Conservation (phyloP, 1,140 invertebrate species). For the Anoplolepis gracilipes region DNA sequence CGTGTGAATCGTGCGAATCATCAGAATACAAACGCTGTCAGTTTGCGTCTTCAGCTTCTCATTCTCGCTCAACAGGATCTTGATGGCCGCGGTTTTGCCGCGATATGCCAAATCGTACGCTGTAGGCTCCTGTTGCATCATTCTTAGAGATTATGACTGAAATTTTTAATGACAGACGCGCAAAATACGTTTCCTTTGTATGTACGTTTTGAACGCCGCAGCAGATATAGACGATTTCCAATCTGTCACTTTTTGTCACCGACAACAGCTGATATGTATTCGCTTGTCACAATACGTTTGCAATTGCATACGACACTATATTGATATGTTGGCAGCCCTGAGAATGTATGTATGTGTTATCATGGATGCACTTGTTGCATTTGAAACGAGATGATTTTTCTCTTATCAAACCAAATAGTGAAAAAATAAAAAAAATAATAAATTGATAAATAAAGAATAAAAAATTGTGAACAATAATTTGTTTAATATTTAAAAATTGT, state of each 20-base stretch:
- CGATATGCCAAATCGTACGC: slow-evolving; percentile 81
- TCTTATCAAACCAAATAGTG: too few relatives aligned
- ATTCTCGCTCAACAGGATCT: slow-evolving; percentile 74
- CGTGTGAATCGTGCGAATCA: too few relatives aligned
- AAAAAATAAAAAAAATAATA: too few relatives aligned
- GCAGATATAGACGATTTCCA: neutral
- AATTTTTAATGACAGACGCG: neutral
- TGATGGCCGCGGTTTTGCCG: slow-evolving; percentile 77
- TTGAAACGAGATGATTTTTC: too few relatives aligned
- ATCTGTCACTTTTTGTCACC: neutral
- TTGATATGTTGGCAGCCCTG: too few relatives aligned
- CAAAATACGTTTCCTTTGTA: neutral
- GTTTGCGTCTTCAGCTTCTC: slow-evolving; percentile 74
- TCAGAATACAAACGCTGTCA: slow-evolving; percentile 79
- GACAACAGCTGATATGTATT: neutral
- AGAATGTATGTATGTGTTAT: too few relatives aligned
- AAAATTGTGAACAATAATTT: too few relatives aligned
- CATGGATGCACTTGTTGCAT: too few relatives aligned
- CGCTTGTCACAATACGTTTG: neutral
- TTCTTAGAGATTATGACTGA: neutral
- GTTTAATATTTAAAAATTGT: too few relatives aligned
- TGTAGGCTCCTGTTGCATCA: slow-evolving; percentile 21
- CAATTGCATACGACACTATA: neutral
- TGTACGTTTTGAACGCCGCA: neutral
- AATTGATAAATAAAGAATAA: too few relatives aligned